phyloP scores from a whole-genome alignment of 2,797 vertebrate genomes.

The Austrolebias charrua region DNA sequence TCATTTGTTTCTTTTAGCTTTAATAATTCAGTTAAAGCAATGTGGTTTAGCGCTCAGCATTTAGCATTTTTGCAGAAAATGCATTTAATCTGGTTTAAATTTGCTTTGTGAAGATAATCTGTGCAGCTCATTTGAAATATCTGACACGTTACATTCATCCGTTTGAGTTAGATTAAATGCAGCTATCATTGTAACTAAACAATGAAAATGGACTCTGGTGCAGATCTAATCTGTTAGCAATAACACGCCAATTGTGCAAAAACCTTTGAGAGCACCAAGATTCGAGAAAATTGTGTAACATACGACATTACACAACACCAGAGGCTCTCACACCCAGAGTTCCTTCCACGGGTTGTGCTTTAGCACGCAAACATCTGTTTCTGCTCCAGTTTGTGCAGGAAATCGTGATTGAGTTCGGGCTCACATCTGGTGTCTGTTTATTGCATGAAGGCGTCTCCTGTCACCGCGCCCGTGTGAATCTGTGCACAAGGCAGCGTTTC shows the following conservation, averaged over 20 bases:
- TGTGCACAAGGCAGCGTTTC: neutral
- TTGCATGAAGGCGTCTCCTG: constrained; percentile 4
- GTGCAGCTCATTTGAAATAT: too few relatives aligned
- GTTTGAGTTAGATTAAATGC: neutral
- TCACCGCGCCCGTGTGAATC: constrained; percentile 9
- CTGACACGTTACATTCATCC: too few relatives aligned
- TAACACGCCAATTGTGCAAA: constrained; percentile 6
- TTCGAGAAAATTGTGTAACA: constrained; percentile 10
- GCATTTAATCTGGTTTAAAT: too few relatives aligned
- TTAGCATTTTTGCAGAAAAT: too few relatives aligned
- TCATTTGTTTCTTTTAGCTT: too few relatives aligned
- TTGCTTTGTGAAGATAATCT: too few relatives aligned
- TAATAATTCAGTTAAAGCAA: too few relatives aligned
- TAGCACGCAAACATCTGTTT: constrained; percentile 8
- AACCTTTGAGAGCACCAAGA: neutral
- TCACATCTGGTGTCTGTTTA: constrained; percentile 28
- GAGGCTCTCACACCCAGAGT: constrained; percentile 19
- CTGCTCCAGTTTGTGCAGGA: constrained; percentile 6
- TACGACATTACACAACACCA: constrained; percentile 24
- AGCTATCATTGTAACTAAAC: neutral
- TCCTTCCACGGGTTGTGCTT: constrained; percentile 1
- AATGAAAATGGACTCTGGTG: neutral
- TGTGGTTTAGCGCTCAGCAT: too few relatives aligned
- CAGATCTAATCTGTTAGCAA: neutral
- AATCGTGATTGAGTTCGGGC: constrained; percentile 10